Base-by-base conservation (phyloP, 2,888 invertebrate species). In the Andrena bucephala region DNA sequence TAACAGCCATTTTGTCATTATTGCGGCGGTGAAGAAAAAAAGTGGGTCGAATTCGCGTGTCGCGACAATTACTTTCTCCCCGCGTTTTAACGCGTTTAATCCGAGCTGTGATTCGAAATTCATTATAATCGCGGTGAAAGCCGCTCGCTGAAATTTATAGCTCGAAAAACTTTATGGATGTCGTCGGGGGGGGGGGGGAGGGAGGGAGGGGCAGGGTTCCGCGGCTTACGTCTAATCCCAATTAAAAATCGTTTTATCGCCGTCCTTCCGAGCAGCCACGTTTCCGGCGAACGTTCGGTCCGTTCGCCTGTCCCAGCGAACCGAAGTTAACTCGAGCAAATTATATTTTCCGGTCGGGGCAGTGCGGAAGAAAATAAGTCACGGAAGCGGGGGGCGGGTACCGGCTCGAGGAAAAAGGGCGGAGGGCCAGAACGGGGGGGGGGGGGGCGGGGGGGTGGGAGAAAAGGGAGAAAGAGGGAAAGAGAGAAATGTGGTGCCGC, bases 291-390 rank as follows among this genome's bases (percentile, higher is more conserved):
- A 90, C 88, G 86, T 42, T 42, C 42, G 42, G 42, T 16, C 1
- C 1, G 42, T 42, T 42, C 42, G 42, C 4, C 42, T 42, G 42
- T 48, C 13, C 31, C 63, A 24, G 10, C 33, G 86, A 87, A 89
- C 88, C 86, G 91, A 91, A 93, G 91, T 93, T 92, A 92, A 88
- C 88, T 74, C 83, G 81, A 83, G 86, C 85, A 91, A 93, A 93
- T 93, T 91, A 91, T 93, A 92, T 93, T 93, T 91, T 83, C 83
- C 77, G 62, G 67, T 68, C 65, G 80, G 20, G 27, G 1, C 68
- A 54, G 77, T 42, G 63, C 50, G 71, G 54, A 66, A 59, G 81
- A 60, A 68, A 66, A 36, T 63, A 16, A 54, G 59, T 24, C 63
- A 42, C 20, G 59, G 27, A 54, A 31, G 24, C 48, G 13, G 13